Evolutionary conservation across 2,113 vertebrate genomes (phyloP).

Genomic region (Prinia subflava): DNA sequence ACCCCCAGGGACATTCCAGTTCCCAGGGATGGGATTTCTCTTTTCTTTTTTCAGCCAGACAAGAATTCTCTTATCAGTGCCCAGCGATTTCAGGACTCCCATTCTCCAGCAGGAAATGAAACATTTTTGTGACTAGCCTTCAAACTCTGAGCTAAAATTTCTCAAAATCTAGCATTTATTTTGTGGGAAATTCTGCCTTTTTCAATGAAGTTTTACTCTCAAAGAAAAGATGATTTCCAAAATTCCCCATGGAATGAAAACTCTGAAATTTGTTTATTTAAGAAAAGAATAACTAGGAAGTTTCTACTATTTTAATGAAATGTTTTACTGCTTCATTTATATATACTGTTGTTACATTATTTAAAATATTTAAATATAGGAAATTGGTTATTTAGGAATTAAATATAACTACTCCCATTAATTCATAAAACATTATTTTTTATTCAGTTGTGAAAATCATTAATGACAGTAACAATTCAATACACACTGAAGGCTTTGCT

Average conservation of each 20-base stretch:
- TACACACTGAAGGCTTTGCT: background rate
- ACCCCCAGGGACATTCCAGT: background rate
- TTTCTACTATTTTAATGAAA: background rate
- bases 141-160: background rate
- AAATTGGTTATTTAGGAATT: background rate
- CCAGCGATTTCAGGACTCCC: background rate
- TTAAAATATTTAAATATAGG: background rate
- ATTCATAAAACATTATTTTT: background rate
- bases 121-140: background rate
- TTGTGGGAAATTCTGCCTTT: background rate
- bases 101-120: background rate
- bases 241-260: background rate
- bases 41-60: background rate
- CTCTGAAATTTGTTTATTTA: background rate
- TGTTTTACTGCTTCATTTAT: background rate
- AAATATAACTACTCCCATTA: background rate
- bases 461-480: background rate
- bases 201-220: background rate
- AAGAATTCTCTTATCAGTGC: background rate
- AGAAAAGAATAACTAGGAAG: background rate
- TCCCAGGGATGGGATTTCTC: background rate
- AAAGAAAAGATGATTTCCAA: background rate
- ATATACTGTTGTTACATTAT: background rate
- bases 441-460: background rate
- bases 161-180: background rate